Evolutionary conservation across 1,140 invertebrate species (phyloP).

Genomic region (Myzus persicae): DNA sequence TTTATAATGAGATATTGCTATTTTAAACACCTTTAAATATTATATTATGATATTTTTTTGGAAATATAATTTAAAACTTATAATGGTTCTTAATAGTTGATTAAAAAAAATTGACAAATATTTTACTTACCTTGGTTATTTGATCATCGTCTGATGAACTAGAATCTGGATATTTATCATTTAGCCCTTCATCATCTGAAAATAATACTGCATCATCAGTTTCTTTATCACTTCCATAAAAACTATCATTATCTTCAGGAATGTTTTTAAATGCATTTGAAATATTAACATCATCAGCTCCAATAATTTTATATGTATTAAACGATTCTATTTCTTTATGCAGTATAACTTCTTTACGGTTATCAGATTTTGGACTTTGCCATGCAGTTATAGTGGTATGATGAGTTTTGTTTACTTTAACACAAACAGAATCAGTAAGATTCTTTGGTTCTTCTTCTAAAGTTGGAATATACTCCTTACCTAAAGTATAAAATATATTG

Average conservation of each 20-base stretch:
- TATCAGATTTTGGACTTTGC: conserved; percentile 43
- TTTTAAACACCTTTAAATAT: not conserved
- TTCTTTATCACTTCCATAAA: conserved; percentile 73
- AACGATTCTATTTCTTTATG: conserved; percentile 63
- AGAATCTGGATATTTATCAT: conserved; percentile 66
- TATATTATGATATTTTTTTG: not conserved
- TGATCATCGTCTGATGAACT: conserved; percentile 63
- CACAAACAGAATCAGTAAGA: conserved; percentile 36
- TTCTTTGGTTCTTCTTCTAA: conserved; percentile 36
- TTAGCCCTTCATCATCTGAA: conserved; percentile 71
- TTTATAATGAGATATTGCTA: too few species aligned
- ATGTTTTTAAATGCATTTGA: conserved; percentile 62
- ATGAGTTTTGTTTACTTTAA: conserved; percentile 54
- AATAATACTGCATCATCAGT: conserved; percentile 74
- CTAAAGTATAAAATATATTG: conserved; percentile 42
- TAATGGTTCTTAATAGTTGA: not conserved
- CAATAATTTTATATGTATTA: conserved; percentile 63
- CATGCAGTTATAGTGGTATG: conserved; percentile 48
- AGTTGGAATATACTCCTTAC: conserved; percentile 16
- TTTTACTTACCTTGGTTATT: conserved; percentile 18
- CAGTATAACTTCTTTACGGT: conserved; percentile 62
- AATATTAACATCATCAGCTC: conserved; percentile 59
- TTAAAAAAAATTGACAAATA: not conserved
- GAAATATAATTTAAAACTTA: not conserved
- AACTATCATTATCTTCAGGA: conserved; percentile 69